A percentile compares a stretch with the other conserved stretches of the same genome.
phyloP scores from a whole-genome alignment of 2,113 vertebrate species.

The Cyanistes caeruleus region DNA sequence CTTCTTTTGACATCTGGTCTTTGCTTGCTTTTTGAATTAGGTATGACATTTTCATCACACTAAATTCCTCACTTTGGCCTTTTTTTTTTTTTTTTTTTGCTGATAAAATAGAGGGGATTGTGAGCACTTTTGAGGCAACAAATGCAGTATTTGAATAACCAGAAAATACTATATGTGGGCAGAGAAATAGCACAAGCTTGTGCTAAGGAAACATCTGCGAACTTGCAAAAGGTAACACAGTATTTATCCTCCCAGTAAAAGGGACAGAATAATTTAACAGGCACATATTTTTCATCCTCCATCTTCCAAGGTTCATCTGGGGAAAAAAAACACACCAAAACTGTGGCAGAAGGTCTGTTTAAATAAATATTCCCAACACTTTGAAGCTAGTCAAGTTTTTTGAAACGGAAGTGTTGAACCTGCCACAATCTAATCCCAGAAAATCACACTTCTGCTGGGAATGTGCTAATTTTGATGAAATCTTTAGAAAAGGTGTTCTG shows the following conservation, averaged over 20 bases:
- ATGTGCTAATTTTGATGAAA: neutral
- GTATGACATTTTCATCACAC: neutral
- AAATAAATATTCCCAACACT: neutral
- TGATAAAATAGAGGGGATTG: neutral
- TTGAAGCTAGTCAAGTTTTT: neutral
- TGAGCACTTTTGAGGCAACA: neutral
- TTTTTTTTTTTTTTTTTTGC: neutral
- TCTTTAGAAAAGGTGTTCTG: neutral
- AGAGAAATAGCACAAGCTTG: neutral
- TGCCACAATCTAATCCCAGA: neutral
- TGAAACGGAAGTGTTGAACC: neutral
- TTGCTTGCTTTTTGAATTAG: neutral
- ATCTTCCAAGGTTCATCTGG: neutral
- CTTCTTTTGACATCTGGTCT: neutral
- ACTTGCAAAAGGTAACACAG: neutral
- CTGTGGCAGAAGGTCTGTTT: neutral
- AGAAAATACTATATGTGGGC: neutral
- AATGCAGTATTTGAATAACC: neutral
- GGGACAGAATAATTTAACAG: neutral
- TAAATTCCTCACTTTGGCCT: neutral
- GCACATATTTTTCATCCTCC: neutral
- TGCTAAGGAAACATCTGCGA: neutral
- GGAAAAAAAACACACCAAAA: neutral
- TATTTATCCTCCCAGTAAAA: neutral
- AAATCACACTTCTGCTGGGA: neutral